Percentiles rank a stretch among this genome's conserved stretches.
Evolutionary conservation across 1,140 invertebrate species (phyloP).

Genomic region (Listronotus bonariensis): DNA sequence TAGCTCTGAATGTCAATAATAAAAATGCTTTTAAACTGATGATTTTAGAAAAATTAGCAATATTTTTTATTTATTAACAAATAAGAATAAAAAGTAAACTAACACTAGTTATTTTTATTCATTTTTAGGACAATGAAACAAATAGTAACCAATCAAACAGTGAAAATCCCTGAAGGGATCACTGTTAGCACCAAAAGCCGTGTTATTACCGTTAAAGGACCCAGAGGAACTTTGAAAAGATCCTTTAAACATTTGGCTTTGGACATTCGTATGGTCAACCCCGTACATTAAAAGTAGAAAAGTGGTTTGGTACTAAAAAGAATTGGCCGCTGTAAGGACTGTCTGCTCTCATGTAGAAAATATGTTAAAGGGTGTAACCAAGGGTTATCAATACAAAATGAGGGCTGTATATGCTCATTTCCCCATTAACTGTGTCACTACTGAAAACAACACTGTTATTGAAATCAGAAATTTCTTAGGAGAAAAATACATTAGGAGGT

Average conservation of each 20-base stretch:
- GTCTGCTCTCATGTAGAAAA: slow-evolving; percentile 99
- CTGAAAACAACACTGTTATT: slow-evolving; percentile 85
- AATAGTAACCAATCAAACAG: slow-evolving; percentile 90
- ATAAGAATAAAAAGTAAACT: no score
- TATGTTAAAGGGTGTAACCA: slow-evolving; percentile 96
- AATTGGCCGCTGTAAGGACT: slow-evolving; percentile 95
- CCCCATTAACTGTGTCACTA: slow-evolving; percentile 99
- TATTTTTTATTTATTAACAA: no score
- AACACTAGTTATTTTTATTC: slow-evolving; percentile 20
- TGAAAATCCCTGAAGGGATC: slow-evolving; percentile 89
- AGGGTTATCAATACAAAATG: slow-evolving; percentile 99
- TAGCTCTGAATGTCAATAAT: no score
- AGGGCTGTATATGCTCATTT: slow-evolving; percentile 99
- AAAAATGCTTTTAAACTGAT: no score
- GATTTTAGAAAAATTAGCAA: no score
- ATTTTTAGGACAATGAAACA: slow-evolving; percentile 81
- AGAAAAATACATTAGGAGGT: slow-evolving; percentile 90
- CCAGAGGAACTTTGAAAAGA: slow-evolving; percentile 85
- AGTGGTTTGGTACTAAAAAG: slow-evolving; percentile 99
- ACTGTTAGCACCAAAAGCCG: slow-evolving; percentile 88
- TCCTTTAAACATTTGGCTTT: slow-evolving; percentile 95
- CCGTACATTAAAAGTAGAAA: slow-evolving; percentile 85
- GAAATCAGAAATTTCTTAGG: slow-evolving; percentile 99
- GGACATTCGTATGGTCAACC: slow-evolving; percentile 86
- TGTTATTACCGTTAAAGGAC: slow-evolving; percentile 92